phyloP scores from a whole-genome alignment of 35 echinoderm and acorn worm genomes.

The Diadema setosum region DNA sequence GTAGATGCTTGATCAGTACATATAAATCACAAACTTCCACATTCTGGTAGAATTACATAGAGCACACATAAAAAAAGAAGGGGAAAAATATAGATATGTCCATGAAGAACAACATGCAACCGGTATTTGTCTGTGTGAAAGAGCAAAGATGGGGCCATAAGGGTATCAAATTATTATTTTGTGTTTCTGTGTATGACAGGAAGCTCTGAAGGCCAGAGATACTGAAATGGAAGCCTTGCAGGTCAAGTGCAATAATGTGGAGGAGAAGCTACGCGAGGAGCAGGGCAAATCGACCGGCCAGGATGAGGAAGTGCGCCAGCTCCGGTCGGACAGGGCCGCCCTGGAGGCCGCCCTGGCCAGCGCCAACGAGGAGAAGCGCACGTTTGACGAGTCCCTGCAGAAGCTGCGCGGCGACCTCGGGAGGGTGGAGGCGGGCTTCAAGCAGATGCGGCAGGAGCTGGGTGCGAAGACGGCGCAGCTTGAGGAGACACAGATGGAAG shows the following conservation, averaged over 20 bases:
- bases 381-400: slow-evolving; percentile 85
- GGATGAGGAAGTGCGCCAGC: slow-evolving; percentile 55
- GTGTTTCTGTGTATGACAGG: slow-evolving; percentile 59
- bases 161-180: too few relatives aligned
- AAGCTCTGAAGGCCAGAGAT: slow-evolving; percentile 67
- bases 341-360: slow-evolving; percentile 75
- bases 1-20: too few relatives aligned
- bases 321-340: slow-evolving; percentile 71
- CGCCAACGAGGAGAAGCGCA: slow-evolving; percentile 77
- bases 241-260: slow-evolving; percentile 71
- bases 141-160: too few relatives aligned
- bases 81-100: too few relatives aligned
- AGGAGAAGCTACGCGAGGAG: slow-evolving; percentile 58
- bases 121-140: too few relatives aligned
- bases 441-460: slow-evolving; percentile 88
- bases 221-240: slow-evolving; percentile 76
- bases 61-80: too few relatives aligned
- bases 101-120: too few relatives aligned
- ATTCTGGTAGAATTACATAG: too few relatives aligned
- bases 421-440: slow-evolving; percentile 81
- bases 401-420: slow-evolving; percentile 73
- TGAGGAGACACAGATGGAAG: slow-evolving; percentile 43
- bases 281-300: slow-evolving; percentile 43
- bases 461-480: slow-evolving; percentile 37
- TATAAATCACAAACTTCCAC: too few relatives aligned